phyloP scores from a whole-genome alignment of 2,888 invertebrate species.

The Eumerus sabulonum region DNA sequence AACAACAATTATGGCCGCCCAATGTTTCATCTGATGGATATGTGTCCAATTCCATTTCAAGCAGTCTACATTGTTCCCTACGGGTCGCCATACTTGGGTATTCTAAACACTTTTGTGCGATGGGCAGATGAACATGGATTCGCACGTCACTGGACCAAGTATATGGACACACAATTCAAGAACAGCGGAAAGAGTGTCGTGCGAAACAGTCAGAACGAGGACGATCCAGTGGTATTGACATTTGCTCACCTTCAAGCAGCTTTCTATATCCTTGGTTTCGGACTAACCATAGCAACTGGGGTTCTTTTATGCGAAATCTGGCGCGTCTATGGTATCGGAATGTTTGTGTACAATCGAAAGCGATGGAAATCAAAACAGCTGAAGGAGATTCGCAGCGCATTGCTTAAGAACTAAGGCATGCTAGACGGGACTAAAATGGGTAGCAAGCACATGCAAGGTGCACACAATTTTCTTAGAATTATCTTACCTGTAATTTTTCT shows the following conservation, averaged over 20 bases:
- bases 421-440: slow-evolving; percentile 13
- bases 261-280: slow-evolving; percentile 74
- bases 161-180: slow-evolving; percentile 73
- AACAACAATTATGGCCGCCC: slow-evolving; percentile 78
- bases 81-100: slow-evolving; percentile 81
- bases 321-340: slow-evolving; percentile 39
- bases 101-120: slow-evolving; percentile 79
- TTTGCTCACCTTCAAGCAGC: slow-evolving; percentile 76
- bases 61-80: slow-evolving; percentile 81
- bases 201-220: slow-evolving; percentile 64
- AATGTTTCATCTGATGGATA: slow-evolving; percentile 79
- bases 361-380: slow-evolving; percentile 31
- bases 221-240: slow-evolving; percentile 73
- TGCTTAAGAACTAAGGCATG: slow-evolving; percentile 41
- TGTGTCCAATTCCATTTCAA: slow-evolving; percentile 81
- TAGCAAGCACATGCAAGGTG: slow-evolving; percentile 8
- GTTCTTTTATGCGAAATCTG: slow-evolving; percentile 72
- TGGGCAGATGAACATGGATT: slow-evolving; percentile 81
- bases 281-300: slow-evolving; percentile 70
- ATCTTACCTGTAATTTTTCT: slow-evolving; percentile 83
- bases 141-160: slow-evolving; percentile 77
- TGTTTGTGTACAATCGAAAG: slow-evolving; percentile 50
- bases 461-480: background rate
- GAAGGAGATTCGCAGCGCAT: slow-evolving; percentile 1
- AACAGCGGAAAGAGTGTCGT: slow-evolving; percentile 71